Evolutionary conservation across 2,888 invertebrate species (phyloP), one percentile per base, ranked within the genome.

Genomic region (Lepidochitona cinerea): DNA sequence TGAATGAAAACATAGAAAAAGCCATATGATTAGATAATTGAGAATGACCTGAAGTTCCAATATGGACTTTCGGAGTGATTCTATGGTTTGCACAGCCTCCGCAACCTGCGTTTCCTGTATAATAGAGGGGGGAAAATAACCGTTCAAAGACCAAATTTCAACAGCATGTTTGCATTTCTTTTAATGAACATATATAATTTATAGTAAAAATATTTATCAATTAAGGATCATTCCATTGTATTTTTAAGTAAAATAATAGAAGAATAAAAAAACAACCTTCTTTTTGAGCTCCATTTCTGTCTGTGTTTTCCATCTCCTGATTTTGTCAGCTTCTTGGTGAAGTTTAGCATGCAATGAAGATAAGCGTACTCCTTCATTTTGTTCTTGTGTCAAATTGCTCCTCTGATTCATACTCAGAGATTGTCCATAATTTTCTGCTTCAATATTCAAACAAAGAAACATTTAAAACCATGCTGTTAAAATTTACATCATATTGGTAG

Each of bases 281-380:
- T 87, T 85, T 78, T 85, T 88, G 9, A 88, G 74, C 59, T 88
- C 88, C 70, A 85, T 82, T 79, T 88, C 87, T 66, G 85, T 87
- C 64, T 87, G 86, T 37, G 83, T 79, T 80, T 87, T 88, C 88
- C 88, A 88, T 77, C 87, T 87, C 59, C 87, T 75, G n/a, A 87
- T 87, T 77, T 84, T 85, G 72, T 88, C 88, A 69, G 87, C 87
- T 66, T 88, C 88, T 68, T 84, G 85, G 64, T 87, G 85, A 18
- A 88, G 78, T 72, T 83, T 85, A 23, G 83, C 83, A 83, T 88
- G 87, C 12, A 87, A 81, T 35, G 84, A 80, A 18, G 83, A 81
- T 26, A 87, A 77, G 65, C 83, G 76, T 67, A 78, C 78, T 64
- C 75, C 78, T 18, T 77, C 74, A 64, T 77, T 76, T 26, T 76